phyloP scores from a whole-genome alignment of 2,888 invertebrate genomes.

The Temnothorax rugatulus region DNA sequence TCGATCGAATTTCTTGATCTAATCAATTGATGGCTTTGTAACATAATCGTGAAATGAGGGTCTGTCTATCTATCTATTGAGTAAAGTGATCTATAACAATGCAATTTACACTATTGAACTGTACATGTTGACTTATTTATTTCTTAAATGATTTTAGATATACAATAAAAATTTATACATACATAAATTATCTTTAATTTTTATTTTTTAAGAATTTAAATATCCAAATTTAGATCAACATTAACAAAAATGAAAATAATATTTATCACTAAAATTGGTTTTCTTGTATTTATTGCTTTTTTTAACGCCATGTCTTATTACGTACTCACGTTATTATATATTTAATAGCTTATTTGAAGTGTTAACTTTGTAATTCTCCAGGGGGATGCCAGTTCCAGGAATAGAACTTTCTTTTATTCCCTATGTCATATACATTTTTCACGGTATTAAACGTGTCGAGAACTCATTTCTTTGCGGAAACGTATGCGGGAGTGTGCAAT shows the following conservation, averaged over 20 bases:
- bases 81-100: background rate
- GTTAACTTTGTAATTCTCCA: background rate
- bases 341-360: background rate
- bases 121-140: background rate
- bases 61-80: background rate
- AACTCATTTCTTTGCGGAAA: slow-evolving; percentile 7
- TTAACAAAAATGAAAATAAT: background rate
- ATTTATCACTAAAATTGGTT: background rate
- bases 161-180: background rate
- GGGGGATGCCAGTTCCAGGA: background rate
- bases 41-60: slow-evolving; percentile 10
- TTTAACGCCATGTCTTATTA: background rate
- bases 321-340: background rate
- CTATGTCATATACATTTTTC: background rate
- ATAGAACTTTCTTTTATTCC: background rate
- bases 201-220: slow-evolving; percentile 12
- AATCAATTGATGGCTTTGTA: slow-evolving; percentile 14
- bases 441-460: background rate
- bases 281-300: background rate
- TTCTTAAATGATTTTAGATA: background rate
- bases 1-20: slow-evolving; percentile 39
- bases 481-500: slow-evolving; percentile 51
- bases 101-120: background rate
- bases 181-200: background rate
- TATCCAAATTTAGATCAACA: background rate